A percentile compares a stretch with the other conserved stretches of the same genome.
phyloP scores from a whole-genome alignment of 2,113 vertebrate genomes.

The Lophura nycthemera region DNA sequence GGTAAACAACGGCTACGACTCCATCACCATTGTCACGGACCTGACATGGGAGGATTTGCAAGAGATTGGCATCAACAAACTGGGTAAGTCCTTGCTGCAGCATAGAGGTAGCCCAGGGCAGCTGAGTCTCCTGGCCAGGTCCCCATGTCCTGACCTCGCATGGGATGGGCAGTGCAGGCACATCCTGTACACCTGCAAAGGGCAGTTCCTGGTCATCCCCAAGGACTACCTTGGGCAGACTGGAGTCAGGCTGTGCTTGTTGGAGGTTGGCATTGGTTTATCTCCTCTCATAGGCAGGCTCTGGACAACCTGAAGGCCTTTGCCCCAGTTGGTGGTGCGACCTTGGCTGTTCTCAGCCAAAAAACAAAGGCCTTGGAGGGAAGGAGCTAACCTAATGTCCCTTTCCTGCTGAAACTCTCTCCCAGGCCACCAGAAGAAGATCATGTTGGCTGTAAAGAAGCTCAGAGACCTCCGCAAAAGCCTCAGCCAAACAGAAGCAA shows the following conservation, averaged over 20 bases:
- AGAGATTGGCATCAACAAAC: slow-evolving; percentile 94
- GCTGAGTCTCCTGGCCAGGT: neutral
- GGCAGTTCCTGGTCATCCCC: neutral
- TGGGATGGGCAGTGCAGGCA: neutral
- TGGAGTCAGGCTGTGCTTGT: neutral
- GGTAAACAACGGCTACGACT: slow-evolving; percentile 92
- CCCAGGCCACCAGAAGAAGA: slow-evolving; percentile 96
- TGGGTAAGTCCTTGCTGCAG: slow-evolving; percentile 79
- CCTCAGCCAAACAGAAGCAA: slow-evolving; percentile 81
- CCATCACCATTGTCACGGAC: slow-evolving; percentile 91
- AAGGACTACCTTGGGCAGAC: neutral
- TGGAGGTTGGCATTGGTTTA: neutral
- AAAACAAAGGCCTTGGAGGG: neutral
- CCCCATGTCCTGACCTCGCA: fast-evolving
- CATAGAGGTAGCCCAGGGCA: neutral
- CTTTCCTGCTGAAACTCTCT: neutral
- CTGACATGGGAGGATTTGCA: slow-evolving; percentile 96
- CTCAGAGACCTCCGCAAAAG: slow-evolving; percentile 89
- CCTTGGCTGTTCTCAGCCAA: neutral
- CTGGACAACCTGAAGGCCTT: neutral
- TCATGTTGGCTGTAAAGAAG: slow-evolving; percentile 94
- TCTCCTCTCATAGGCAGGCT: neutral
- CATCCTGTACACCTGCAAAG: neutral
- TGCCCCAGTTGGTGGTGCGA: neutral
- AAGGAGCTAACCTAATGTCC: neutral